Evolutionary conservation across 2,888 invertebrate species (phyloP), one percentile per base, ranked within the genome.

Genomic region (Lepidocyrtoides sp.): DNA sequence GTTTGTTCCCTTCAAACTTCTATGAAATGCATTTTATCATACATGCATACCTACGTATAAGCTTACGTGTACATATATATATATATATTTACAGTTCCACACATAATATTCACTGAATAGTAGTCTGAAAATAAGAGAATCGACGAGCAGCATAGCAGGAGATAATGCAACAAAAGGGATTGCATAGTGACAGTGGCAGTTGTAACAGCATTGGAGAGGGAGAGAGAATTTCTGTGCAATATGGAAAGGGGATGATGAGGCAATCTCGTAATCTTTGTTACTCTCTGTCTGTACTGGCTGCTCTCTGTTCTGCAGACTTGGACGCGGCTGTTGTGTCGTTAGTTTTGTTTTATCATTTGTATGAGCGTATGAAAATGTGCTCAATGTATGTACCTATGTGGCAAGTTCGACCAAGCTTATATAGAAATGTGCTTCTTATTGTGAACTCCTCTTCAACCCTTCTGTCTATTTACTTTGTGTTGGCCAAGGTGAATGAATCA

Each of bases 401-500:
- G n/a, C n/a, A n/a, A n/a, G n/a, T n/a, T n/a, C n/a, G n/a, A n/a
- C n/a, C n/a, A n/a, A n/a, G n/a, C n/a, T n/a, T n/a, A n/a, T n/a
- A n/a, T 48, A 12, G 48, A 48, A 12, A 12, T 12, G 7, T 48
- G 14, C 14, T 48, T 4, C 14, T 8, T 48, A 12, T 48, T 12
- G 48, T 57, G 57, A 57, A 66, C 57, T 57, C 57, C 20, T 20
- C 57, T 51, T 14, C 12, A 12, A n/a, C n/a, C n/a, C n/a, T n/a
- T n/a, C 57, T 72, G 41, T 77, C 26, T 26, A n/a, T 14, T 63
- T 44, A 29, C 32, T 48, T 51, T 69, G 51, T 72, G 41, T 72
- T 86, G 86, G 75, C 86, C 86, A 86, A 86, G 86, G 86, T 86
- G 75, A 86, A 86, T 60, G n/a, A n/a, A n/a, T n/a, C 36, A 66